Base-by-base conservation (phyloP, 2,113 vertebrate species). In the Motacilla tschutschensis region DNA sequence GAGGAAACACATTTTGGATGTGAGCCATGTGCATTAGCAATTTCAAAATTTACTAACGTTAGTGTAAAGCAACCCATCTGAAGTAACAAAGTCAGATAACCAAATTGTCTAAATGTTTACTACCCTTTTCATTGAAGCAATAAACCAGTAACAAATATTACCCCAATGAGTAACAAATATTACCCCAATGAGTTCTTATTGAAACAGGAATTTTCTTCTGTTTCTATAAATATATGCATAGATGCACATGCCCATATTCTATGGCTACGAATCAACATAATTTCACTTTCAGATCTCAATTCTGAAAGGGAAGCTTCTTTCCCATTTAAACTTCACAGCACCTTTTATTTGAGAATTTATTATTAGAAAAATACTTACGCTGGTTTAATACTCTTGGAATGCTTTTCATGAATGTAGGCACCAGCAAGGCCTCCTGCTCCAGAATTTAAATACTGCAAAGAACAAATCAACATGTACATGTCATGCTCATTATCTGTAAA, bases 381-480 rank as follows among this genome's bases (percentile, higher is more conserved):
- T 31, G 99, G 98, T 94, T 97, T 97, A 88, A 99, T 66, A 7
- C 85, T 96, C 71, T 92, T n/a, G 53, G 88, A 93, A 87, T 99
- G 98, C 26, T 99, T 99, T 92, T 98, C 96, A 31, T 99, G 99
- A 94, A 99, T 92, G 70, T 98, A 99, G 0, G 98, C 98, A 59
- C 94, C 99, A 14, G 96, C 99, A 0, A 99, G 76, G 31, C 98
- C 98, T 38, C 99, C 99, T 31, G 98, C 98, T 69, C 99, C 99
- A 28, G 99, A 97, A 87, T 99, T 99, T 69, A 99, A 76, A 92
- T 99, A 99, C 99, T 99, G 92, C 59, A 92, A 89, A 86, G 55
- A 83, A 93, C 31, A 93, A 83, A 94, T 54, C 82, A 80, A 78
- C 17, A 73, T 7, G 18, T 46, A 88, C 29, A 64, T 2, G 2